These are phyloP conservation scores for Antheraea yamamai DNA, from an alignment of 2,888 invertebrate genomes.

Conservation along the genomic window DNA sequence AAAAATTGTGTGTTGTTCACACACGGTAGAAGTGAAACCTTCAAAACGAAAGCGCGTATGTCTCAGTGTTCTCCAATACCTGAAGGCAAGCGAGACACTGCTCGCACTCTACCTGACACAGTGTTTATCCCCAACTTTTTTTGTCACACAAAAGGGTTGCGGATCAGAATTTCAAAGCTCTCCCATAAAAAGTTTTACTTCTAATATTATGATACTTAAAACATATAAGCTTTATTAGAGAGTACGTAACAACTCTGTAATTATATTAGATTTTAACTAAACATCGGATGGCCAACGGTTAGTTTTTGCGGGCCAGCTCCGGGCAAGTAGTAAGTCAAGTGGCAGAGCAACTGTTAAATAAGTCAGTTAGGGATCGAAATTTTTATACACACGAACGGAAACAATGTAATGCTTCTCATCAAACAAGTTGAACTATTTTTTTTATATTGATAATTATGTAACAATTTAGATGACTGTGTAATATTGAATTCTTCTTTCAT, in stretches of 20 bases:
- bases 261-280: constrained; percentile 12
- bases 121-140: too few relatives aligned
- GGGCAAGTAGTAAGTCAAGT: constrained; percentile 38
- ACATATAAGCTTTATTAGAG: not conserved
- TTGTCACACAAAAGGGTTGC: too few relatives aligned
- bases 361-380: constrained; percentile 31
- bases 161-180: too few relatives aligned
- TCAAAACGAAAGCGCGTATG: too few relatives aligned
- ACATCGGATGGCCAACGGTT: constrained; percentile 24
- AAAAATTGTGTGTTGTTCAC: too few relatives aligned
- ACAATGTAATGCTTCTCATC: not conserved
- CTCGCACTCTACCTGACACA: too few relatives aligned
- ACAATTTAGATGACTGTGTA: too few relatives aligned
- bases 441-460: too few relatives aligned
- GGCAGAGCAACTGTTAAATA: constrained; percentile 39
- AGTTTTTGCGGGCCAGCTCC: constrained; percentile 39
- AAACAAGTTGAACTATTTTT: not conserved
- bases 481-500: too few relatives aligned
- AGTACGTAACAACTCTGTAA: constrained; percentile 18
- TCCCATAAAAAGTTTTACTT: not conserved
- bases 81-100: too few relatives aligned
- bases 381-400: constrained; percentile 21
- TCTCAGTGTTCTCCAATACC: too few relatives aligned
- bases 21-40: too few relatives aligned
- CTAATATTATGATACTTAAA: not conserved